These are phyloP conservation scores for Eupithecia vulgata DNA, from an alignment of 2,888 invertebrate genomes.

Conservation along the genomic window DNA sequence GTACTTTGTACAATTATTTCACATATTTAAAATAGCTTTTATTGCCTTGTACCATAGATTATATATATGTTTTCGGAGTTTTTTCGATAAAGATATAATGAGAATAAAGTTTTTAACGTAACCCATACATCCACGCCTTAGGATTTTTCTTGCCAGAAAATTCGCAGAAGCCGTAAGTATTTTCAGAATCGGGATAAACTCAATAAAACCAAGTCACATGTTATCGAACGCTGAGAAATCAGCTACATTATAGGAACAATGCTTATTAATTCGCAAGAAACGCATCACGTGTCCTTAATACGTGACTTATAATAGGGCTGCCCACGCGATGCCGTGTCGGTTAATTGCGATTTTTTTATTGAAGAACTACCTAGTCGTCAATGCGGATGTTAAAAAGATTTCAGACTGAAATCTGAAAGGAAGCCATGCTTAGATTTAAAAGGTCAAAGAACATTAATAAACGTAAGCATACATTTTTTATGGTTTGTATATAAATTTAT, in stretches of 20 bases:
- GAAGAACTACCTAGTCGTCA: neutral
- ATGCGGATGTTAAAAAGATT: neutral
- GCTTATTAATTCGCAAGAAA: neutral
- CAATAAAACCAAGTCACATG: neutral
- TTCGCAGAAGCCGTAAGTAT: no score
- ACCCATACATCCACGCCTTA: no score
- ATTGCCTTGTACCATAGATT: no score
- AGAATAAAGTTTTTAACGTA: no score
- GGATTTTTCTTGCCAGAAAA: no score
- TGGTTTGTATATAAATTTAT: no score
- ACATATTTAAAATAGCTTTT: no score
- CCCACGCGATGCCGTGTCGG: neutral
- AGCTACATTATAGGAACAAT: neutral
- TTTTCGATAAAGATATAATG: no score
- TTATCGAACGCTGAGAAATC: neutral
- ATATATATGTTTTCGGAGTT: no score
- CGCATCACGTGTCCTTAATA: neutral
- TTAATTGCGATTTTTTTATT: conserved; percentile 4
- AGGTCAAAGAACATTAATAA: no score
- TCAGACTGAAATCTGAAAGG: neutral
- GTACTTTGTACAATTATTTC: no score
- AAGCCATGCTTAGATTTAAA: neutral
- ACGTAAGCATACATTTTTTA: no score
- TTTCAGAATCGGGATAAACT: neutral
- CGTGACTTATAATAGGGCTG: neutral